Conservation (phyloP, 2,888 invertebrate species). For the Caenorhabditis auriculariae region DNA sequence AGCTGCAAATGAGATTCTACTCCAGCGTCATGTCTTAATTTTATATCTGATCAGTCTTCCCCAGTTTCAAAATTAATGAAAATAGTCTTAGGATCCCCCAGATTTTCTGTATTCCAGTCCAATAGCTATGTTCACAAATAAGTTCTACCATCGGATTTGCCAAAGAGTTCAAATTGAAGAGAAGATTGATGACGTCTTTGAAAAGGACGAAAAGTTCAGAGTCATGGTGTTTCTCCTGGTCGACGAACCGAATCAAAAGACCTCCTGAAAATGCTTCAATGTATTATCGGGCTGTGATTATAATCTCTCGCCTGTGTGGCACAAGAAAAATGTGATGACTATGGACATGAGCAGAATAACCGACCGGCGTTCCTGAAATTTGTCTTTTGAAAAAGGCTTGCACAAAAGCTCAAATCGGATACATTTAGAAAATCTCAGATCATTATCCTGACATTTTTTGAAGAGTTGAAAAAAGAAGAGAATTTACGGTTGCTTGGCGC, state of each 20-base stretch:
- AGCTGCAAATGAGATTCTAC: constrained; percentile 48
- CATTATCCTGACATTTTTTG: background rate
- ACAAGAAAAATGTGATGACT: constrained; percentile 58
- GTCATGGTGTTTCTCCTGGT: constrained; percentile 43
- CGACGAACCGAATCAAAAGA: constrained; percentile 54
- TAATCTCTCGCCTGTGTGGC: constrained; percentile 54
- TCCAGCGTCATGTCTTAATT: too few species aligned
- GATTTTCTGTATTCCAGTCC: too few species aligned
- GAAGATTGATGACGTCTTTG: constrained; percentile 59
- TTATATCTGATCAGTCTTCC: too few species aligned
- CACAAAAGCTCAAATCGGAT: too few species aligned
- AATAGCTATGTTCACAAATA: too few species aligned
- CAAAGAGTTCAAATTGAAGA: constrained; percentile 61
- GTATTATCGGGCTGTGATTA: constrained; percentile 2
- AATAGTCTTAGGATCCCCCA: too few species aligned
- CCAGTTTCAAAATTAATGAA: too few species aligned
- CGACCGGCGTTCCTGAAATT: constrained; percentile 42
- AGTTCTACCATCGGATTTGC: constrained; percentile 62
- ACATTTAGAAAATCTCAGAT: background rate
- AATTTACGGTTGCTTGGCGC: too few species aligned
- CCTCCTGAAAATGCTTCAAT: constrained; percentile 41
- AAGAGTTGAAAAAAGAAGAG: background rate
- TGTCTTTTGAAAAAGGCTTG: too few species aligned
- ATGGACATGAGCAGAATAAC: constrained; percentile 60
- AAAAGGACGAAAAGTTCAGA: constrained; percentile 46